Evolutionary conservation across 1,140 invertebrate genomes (phyloP), one percentile per base, ranked within the genome.

Genomic region (Paraescarpia echinospica): DNA sequence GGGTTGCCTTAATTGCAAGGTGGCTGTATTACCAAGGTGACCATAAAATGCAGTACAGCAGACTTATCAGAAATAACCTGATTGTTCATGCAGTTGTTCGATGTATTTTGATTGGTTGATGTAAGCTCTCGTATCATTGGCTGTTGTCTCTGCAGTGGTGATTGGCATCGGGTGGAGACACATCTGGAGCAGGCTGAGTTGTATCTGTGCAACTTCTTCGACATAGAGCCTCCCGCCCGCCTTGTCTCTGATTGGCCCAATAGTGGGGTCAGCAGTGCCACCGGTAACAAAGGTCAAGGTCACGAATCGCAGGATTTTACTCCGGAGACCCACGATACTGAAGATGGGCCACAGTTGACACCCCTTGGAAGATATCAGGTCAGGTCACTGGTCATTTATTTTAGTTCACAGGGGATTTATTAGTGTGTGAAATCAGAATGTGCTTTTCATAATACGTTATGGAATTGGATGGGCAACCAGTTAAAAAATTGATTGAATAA

Each of bases 301-400:
- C 59, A 77, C 9, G 41, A 91, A 6, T 33, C 48, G 14, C 34
- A 51, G 8, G 34, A 91, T 48, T 12, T 41, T 12, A 27, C 91
- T 41, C 91, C 91, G 22, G 91, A 91, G 18, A 51, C 41, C 33
- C 33, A 35, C 31, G 34, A 48, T 12, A 91, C 91, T 9, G 91
- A 91, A 33, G 41, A 41, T 6, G 91, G 91, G 33, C 48, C 91
- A 35, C 34, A 48, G 41, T 33, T 91, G 33, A 33, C 34, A 31
- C 35, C 91, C 33, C 91, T 91, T 18, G 91, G 34, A 18, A 35
- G 91, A 35, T 91, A 91, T 51, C 91, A 91, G 90, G 90, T 90
- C 34, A 33, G 35, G 34, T 41, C 41, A 41, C 4, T 6, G 90
- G 35, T 34, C 35, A 90, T 77, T 77, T 77, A 77, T 77, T 77